phyloP scores from a whole-genome alignment of 2,888 invertebrate species.

The Watsonalla cultraria region DNA sequence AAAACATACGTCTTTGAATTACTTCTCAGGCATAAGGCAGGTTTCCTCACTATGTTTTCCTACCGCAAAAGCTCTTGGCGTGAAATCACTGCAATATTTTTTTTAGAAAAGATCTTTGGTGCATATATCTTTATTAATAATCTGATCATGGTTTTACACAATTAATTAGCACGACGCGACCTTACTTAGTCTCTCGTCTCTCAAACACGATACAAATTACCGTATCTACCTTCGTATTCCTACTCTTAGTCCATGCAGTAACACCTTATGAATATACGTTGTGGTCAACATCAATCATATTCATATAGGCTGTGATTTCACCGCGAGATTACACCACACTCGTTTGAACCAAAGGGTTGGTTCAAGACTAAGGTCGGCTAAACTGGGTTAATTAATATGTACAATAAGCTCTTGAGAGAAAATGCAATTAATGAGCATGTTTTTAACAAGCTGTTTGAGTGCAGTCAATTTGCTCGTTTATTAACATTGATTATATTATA shows the following conservation, averaged over 20 bases:
- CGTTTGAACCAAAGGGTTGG: slow-evolving; percentile 43
- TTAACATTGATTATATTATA: too few species aligned
- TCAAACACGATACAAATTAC: slow-evolving; percentile 11
- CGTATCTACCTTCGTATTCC: slow-evolving; percentile 21
- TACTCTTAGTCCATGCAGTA: slow-evolving; percentile 42
- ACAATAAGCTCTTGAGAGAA: slow-evolving; percentile 28
- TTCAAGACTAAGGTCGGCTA: slow-evolving; percentile 32
- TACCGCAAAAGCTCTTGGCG: too few species aligned
- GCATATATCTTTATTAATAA: too few species aligned
- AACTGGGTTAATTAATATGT: slow-evolving; percentile 45
- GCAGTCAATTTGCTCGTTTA: too few species aligned
- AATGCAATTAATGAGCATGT: neutral
- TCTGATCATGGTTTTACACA: too few species aligned
- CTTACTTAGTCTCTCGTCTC: too few species aligned
- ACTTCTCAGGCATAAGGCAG: too few species aligned
- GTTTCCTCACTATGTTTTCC: too few species aligned
- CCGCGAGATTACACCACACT: slow-evolving; percentile 41
- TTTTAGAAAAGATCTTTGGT: too few species aligned
- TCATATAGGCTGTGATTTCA: slow-evolving; percentile 41
- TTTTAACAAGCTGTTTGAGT: neutral
- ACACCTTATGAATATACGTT: slow-evolving; percentile 72
- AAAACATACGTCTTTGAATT: too few species aligned
- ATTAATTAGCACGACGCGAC: too few species aligned
- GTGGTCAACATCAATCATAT: slow-evolving; percentile 66
- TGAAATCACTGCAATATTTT: too few species aligned